These are phyloP conservation scores for Poeciliopsis gracilis DNA, from an alignment of 2,797 vertebrate species.

Conservation along the genomic window DNA sequence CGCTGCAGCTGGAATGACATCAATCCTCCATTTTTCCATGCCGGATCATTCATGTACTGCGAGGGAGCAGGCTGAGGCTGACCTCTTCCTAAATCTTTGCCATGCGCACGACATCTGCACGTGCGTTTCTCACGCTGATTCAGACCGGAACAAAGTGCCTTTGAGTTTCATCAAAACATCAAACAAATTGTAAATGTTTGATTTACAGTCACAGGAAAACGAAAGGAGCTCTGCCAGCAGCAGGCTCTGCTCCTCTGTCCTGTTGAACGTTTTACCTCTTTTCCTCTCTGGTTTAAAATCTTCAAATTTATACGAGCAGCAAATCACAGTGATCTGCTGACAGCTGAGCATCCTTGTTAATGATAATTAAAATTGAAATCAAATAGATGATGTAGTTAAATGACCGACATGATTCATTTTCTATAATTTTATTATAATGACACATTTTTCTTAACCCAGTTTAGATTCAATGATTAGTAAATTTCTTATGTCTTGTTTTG, in stretches of 20 bases:
- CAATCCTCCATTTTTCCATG: conserved; percentile 56
- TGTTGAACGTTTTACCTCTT: background rate
- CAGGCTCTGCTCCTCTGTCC: background rate
- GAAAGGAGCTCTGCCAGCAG: background rate
- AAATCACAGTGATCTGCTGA: background rate
- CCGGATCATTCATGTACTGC: conserved; percentile 66
- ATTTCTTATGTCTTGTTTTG: background rate
- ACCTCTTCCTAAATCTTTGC: conserved; percentile 49
- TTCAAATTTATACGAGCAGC: background rate
- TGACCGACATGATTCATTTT: background rate
- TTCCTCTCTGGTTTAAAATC: background rate
- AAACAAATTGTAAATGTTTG: background rate
- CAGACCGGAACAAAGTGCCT: background rate
- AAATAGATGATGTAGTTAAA: background rate
- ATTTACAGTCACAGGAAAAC: background rate
- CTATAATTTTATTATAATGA: background rate
- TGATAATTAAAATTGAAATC: background rate
- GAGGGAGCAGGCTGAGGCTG: conserved; percentile 8
- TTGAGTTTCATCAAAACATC: background rate
- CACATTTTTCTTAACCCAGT: no score
- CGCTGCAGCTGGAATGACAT: conserved; percentile 43
- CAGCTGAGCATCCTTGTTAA: background rate
- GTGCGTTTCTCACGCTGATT: conserved; percentile 12
- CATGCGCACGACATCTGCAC: conserved; percentile 27
- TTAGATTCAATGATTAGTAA: no score